phyloP scores from a whole-genome alignment of 2,797 vertebrate genomes.

The Micrastur ruficollis region DNA sequence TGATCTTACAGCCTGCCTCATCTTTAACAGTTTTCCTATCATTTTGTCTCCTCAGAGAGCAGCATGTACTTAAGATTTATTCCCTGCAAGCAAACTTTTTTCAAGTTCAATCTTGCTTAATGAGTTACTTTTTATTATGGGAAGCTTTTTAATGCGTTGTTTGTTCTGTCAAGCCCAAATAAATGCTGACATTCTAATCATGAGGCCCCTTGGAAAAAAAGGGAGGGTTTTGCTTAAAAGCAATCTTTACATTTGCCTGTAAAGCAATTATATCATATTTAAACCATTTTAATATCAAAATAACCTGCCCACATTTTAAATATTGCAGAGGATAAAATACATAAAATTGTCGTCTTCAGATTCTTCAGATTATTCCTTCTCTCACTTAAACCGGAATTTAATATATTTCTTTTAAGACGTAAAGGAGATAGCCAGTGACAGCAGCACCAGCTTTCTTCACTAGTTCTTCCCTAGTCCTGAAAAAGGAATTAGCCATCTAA shows the following conservation, averaged over 20 bases:
- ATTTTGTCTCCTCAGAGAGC: neutral
- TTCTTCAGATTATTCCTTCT: neutral
- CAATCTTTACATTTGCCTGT: neutral
- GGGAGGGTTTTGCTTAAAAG: neutral
- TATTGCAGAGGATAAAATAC: neutral
- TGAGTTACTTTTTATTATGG: slow-evolving; percentile 52
- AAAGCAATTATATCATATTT: neutral
- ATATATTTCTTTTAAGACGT: neutral
- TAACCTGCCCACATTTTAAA: neutral
- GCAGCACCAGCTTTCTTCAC: neutral
- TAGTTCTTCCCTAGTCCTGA: neutral
- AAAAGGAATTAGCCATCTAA: neutral
- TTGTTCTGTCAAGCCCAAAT: slow-evolving; percentile 60
- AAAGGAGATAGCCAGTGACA: neutral
- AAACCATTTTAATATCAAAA: slow-evolving; percentile 27
- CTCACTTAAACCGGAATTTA: neutral
- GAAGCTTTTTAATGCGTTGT: slow-evolving; percentile 22
- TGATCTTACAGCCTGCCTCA: neutral
- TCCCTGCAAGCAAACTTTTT: slow-evolving; percentile 43
- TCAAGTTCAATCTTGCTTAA: slow-evolving; percentile 59
- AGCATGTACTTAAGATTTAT: neutral
- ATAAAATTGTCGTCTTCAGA: neutral
- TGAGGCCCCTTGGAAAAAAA: neutral
- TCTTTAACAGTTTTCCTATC: neutral
- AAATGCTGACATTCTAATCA: slow-evolving; percentile 45